A percentile compares a stretch with the other conserved stretches of the same genome.
Conservation (phyloP, 2,888 invertebrate species). For the Folsomia manolachei region DNA sequence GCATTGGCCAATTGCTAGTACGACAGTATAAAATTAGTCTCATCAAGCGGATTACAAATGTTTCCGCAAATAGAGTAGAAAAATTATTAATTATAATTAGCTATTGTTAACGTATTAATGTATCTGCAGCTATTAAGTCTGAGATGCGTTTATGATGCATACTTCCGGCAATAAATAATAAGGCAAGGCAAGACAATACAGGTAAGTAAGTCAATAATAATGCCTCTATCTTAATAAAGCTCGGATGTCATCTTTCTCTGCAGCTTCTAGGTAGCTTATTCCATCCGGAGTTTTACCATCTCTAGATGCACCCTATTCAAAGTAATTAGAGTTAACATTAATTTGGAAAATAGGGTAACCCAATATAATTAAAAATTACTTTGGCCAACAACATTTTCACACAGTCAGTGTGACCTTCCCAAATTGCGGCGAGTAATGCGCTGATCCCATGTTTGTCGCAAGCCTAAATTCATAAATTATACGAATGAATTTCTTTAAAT, state of each 20-base stretch:
- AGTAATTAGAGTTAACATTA: no score
- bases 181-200: neutral
- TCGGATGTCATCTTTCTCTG: conserved; percentile 88
- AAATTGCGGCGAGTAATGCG: conserved; percentile 88
- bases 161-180: neutral
- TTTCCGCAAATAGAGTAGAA: no score
- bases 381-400: conserved; percentile 82
- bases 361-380: conserved; percentile 60
- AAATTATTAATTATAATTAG: no score
- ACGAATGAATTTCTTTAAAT: conserved; percentile 50
- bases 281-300: conserved; percentile 84
- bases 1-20: no score
- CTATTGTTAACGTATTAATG: no score
- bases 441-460: conserved; percentile 94
- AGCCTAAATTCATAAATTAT: no score
- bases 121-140: no score
- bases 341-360: neutral
- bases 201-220: no score
- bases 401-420: conserved; percentile 92
- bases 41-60: no score
- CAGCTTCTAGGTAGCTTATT: conserved; percentile 78
- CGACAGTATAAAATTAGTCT: no score
- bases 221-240: conserved; percentile 60
- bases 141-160: no score
- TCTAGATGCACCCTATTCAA: conserved; percentile 73